phyloP scores from a whole-genome alignment of 2,888 invertebrate genomes.

The Pristionchus arcanus region DNA sequence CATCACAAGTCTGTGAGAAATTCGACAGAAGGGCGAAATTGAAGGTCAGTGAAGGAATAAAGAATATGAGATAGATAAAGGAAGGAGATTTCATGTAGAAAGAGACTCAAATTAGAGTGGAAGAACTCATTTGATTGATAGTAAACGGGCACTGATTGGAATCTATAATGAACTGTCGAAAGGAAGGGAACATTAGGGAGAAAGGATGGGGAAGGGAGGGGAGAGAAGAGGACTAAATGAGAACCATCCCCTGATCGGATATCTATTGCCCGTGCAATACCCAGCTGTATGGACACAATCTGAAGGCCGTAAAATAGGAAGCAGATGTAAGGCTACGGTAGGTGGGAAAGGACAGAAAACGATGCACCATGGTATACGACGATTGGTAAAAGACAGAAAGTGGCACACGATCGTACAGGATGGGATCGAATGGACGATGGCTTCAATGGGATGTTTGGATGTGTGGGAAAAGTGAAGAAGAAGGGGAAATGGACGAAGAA shows the following conservation, averaged over 20 bases:
- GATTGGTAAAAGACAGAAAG: background rate
- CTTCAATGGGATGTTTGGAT: slow-evolving; percentile 28
- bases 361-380: background rate
- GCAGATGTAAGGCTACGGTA: slow-evolving; percentile 26
- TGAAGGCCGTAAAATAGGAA: slow-evolving; percentile 38
- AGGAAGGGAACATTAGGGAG: slow-evolving; percentile 16
- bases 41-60: slow-evolving; percentile 5
- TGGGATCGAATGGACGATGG: slow-evolving; percentile 24
- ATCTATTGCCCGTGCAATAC: slow-evolving; percentile 23
- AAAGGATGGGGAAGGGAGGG: slow-evolving; percentile 4
- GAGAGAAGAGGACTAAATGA: slow-evolving; percentile 10
- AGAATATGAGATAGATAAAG: background rate
- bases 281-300: slow-evolving; percentile 13
- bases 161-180: background rate
- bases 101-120: slow-evolving; percentile 25
- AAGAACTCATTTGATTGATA: slow-evolving; percentile 7
- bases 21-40: background rate
- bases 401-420: background rate
- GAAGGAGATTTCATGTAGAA: background rate
- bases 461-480: slow-evolving; percentile 36
- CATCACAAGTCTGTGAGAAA: background rate
- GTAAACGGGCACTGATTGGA: background rate
- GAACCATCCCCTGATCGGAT: slow-evolving; percentile 45
- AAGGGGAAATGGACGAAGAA: slow-evolving; percentile 25
- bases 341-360: background rate